Evolutionary conservation across 2,888 invertebrate genomes (phyloP), one percentile per base, ranked within the genome.

Genomic region (Anaspis maculata): DNA sequence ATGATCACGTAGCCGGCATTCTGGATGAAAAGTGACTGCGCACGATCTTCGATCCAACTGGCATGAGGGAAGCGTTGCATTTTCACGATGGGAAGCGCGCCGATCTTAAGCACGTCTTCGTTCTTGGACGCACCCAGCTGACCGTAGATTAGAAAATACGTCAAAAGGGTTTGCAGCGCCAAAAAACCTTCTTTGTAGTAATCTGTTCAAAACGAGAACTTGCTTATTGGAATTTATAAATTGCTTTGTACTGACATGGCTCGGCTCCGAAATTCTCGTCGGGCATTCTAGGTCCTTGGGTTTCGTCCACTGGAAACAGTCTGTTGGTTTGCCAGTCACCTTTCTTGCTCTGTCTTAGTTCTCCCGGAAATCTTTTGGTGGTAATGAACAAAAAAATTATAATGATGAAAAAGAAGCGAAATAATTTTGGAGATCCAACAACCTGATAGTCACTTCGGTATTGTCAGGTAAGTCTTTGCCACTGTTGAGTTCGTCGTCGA

Each of bases 11-110:
- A 66, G 0, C 89, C 82, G 36, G 90, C 72, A 46, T 82, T 71
- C 6, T 69, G 59, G 52, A 78, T 72, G 23, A 89, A 57, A 0
- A 77, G 74, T 15, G 73, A 65, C 1, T 85, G 61, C 13, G 86
- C 72, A 0, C 72, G 58, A 60, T 90, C 89, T 13, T 71, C 64
- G 1, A 77, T 62, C 61, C 76, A 87, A 0, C 70, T 61, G 0
- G 86, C 83, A 59, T 84, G 86, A 0, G 89, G 84, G 61, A 76
- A 85, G 29, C 87, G 70, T 52, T 74, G 72, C 45, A 83, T 57
- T 25, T 62, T 51, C 23, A 77, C 56, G 3, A 52, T 26, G 0
- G 57, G 57, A 30, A 67, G 62, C n/a, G n/a, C n/a, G n/a, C n/a
- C n/a, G 4, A 33, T 24, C 3, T 31, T 15, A 5, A 16, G 19